phyloP scores from a whole-genome alignment of 2,797 vertebrate species.

The Rhynchotus rufescens region DNA sequence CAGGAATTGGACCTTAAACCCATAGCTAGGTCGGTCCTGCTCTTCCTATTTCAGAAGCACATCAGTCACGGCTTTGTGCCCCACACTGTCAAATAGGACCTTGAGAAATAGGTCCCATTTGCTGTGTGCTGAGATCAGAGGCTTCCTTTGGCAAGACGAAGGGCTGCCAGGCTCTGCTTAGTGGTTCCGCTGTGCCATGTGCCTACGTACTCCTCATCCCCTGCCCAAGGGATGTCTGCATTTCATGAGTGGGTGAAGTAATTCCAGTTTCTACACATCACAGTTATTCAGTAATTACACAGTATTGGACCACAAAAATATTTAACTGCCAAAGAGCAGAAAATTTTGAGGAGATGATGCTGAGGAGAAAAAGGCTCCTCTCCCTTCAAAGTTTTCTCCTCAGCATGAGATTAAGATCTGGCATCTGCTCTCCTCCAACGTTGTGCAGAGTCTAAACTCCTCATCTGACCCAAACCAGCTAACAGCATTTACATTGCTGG shows the following conservation, averaged over 20 bases:
- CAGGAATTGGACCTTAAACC: not conserved
- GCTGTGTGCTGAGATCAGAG: not conserved
- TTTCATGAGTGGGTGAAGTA: not conserved
- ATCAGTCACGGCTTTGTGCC: not conserved
- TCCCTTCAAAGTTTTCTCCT: not conserved
- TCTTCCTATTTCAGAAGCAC: conserved; percentile 2
- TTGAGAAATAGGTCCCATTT: not conserved
- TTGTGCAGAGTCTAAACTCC: not conserved
- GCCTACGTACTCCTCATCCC: not conserved
- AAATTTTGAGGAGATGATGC: not conserved
- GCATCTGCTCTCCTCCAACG: not conserved
- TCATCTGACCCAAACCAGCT: not conserved
- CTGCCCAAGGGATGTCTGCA: not conserved
- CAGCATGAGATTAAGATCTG: not conserved
- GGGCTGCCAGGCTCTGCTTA: not conserved
- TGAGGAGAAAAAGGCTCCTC: not conserved
- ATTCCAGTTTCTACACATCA: not conserved
- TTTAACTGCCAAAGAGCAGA: not conserved
- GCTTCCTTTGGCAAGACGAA: not conserved
- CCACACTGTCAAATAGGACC: not conserved
- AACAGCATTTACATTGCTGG: not conserved
- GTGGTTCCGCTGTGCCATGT: not conserved
- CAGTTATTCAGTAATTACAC: not conserved
- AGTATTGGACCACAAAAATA: not conserved
- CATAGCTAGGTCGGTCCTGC: not conserved